A percentile compares a stretch with the other conserved stretches of the same genome.
phyloP scores from a whole-genome alignment of 2,113 vertebrate genomes.

The Channa argus region DNA sequence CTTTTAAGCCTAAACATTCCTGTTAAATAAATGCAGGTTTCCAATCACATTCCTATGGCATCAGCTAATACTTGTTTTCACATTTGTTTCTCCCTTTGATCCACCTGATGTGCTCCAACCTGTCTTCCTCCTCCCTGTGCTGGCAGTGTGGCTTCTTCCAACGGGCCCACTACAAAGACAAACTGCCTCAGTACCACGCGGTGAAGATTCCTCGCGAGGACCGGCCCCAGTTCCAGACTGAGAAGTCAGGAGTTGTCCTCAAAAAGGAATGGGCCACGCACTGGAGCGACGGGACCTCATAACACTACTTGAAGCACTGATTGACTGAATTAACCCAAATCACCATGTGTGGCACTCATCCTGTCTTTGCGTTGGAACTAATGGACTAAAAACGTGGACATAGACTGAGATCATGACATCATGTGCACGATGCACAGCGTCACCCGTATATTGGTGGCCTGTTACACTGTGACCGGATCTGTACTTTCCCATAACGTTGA shows the following conservation, averaged over 20 bases:
- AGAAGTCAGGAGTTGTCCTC: slow-evolving; percentile 86
- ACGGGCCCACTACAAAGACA: slow-evolving; percentile 85
- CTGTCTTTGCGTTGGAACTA: slow-evolving; percentile 62
- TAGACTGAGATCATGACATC: slow-evolving; percentile 48
- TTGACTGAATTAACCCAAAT: slow-evolving; percentile 55
- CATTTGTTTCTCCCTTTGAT: neutral
- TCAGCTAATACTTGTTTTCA: neutral
- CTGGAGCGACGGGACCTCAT: slow-evolving; percentile 82
- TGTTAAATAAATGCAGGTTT: neutral
- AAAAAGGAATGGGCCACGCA: slow-evolving; percentile 90
- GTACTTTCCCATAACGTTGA: slow-evolving; percentile 19
- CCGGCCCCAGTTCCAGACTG: slow-evolving; percentile 87
- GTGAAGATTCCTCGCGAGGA: slow-evolving; percentile 92
- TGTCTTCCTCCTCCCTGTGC: neutral
- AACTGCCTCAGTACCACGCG: slow-evolving; percentile 91
- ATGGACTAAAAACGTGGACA: slow-evolving; percentile 55
- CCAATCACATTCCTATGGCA: neutral
- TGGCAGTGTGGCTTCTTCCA: slow-evolving; percentile 93
- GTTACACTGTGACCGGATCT: slow-evolving; percentile 46
- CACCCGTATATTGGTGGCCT: slow-evolving; percentile 38
- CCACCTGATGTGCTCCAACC: neutral
- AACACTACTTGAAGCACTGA: slow-evolving; percentile 57
- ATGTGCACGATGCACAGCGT: slow-evolving; percentile 54
- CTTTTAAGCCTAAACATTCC: no score
- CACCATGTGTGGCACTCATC: slow-evolving; percentile 50